Percentiles rank a stretch among this genome's conserved stretches.
phyloP scores from a whole-genome alignment of 2,797 vertebrate genomes.

The Sphenopsis melanotis region DNA sequence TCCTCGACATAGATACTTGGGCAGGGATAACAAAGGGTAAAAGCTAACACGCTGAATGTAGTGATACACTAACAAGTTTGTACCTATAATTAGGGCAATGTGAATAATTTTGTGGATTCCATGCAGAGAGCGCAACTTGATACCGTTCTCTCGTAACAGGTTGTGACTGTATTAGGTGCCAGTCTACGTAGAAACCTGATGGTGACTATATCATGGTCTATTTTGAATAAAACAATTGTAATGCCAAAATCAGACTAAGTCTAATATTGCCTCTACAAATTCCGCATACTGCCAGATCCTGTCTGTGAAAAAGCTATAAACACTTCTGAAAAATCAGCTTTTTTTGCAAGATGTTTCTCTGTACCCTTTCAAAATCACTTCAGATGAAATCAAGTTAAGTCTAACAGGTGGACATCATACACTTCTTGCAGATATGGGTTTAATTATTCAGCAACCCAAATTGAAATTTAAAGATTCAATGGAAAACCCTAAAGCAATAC shows the following conservation, averaged over 20 bases:
- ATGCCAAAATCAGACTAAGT: background rate
- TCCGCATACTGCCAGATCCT: background rate
- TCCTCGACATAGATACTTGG: background rate
- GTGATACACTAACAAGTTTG: background rate
- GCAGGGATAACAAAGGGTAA: background rate
- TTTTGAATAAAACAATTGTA: background rate
- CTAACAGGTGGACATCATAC: background rate
- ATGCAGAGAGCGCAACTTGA: background rate
- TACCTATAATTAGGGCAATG: background rate
- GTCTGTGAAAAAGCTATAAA: background rate
- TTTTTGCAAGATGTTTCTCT: fast-evolving
- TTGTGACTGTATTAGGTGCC: background rate
- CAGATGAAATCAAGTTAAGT: background rate
- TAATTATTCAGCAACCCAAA: background rate
- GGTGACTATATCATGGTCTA: background rate
- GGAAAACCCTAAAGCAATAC: background rate
- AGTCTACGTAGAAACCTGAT: background rate
- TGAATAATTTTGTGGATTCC: background rate
- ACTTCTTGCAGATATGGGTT: background rate
- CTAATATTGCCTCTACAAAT: background rate
- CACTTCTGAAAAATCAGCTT: background rate
- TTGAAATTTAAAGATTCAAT: background rate
- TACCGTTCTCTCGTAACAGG: background rate
- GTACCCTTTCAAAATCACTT: background rate
- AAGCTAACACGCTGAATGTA: background rate